Evolutionary conservation across 1,140 invertebrate species (phyloP).

Genomic region (Drosophila auraria): DNA sequence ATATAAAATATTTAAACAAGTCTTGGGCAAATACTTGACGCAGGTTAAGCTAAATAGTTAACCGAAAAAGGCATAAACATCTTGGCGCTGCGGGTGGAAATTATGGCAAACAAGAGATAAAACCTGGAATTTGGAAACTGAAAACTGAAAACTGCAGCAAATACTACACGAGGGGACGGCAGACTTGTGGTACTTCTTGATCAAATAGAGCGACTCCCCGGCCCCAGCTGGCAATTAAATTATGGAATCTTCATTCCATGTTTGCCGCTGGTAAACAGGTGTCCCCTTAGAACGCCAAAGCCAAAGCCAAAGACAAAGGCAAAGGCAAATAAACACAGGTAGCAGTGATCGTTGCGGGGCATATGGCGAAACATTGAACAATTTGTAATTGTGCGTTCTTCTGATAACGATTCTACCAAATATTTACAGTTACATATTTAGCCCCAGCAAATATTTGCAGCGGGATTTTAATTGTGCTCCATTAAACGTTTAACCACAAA

Average conservation of each 20-base stretch:
- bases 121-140: conserved; percentile 18
- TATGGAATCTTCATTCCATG: conserved; percentile 56
- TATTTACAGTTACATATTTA: conserved; percentile 72
- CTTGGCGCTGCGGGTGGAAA: conserved; percentile 52
- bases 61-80: conserved; percentile 59
- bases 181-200: conserved; percentile 24
- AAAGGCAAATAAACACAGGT: conserved; percentile 72
- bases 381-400: conserved; percentile 79
- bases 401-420: conserved; percentile 49
- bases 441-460: conserved; percentile 65
- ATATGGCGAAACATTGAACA: conserved; percentile 70
- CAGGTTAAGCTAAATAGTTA: conserved; percentile 58
- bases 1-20: conserved; percentile 72
- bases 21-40: conserved; percentile 69
- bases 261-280: conserved; percentile 58
- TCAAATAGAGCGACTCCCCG: conserved; percentile 51
- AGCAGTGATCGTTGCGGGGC: conserved; percentile 49
- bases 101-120: conserved; percentile 66
- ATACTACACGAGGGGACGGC: conserved; percentile 38
- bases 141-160: conserved; percentile 61
- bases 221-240: conserved; percentile 44
- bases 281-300: conserved; percentile 21
- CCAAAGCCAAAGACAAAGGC: conserved; percentile 41
- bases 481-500: conserved; percentile 52
- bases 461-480: conserved; percentile 70